These are phyloP conservation scores for Nyctibius bracteatus DNA, from an alignment of 2,113 vertebrate species.

Conservation along the genomic window DNA sequence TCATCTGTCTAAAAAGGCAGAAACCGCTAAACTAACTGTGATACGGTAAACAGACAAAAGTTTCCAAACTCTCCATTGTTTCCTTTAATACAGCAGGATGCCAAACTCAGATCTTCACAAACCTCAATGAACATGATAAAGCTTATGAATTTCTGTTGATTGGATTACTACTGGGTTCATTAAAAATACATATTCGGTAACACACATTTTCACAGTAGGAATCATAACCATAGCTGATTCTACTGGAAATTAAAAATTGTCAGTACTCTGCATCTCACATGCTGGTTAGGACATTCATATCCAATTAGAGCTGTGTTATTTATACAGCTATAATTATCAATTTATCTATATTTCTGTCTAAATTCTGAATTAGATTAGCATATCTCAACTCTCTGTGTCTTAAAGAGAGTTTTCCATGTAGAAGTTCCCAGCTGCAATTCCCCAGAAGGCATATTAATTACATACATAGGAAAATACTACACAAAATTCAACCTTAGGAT, in stretches of 20 bases:
- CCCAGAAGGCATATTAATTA: not conserved
- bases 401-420: not conserved
- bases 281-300: not conserved
- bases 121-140: not conserved
- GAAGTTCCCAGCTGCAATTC: not conserved
- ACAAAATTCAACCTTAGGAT: not conserved
- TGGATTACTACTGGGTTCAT: not conserved
- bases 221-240: not conserved
- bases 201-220: not conserved
- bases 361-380: not conserved
- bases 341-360: not conserved
- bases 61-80: not conserved
- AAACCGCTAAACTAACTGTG: not conserved
- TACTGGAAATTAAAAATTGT: slow-evolving; percentile 5
- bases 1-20: not conserved
- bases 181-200: not conserved
- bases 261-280: not conserved
- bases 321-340: slow-evolving; percentile 8
- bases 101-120: not conserved
- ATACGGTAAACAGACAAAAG: not conserved
- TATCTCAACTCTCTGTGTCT: not conserved
- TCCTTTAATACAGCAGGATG: not conserved
- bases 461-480: not conserved
- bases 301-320: not conserved
- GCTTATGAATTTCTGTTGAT: not conserved